Evolutionary conservation across 2,113 vertebrate genomes (phyloP), one percentile per base, ranked within the genome.

Genomic region (Speoplatyrhinus poulsoni): DNA sequence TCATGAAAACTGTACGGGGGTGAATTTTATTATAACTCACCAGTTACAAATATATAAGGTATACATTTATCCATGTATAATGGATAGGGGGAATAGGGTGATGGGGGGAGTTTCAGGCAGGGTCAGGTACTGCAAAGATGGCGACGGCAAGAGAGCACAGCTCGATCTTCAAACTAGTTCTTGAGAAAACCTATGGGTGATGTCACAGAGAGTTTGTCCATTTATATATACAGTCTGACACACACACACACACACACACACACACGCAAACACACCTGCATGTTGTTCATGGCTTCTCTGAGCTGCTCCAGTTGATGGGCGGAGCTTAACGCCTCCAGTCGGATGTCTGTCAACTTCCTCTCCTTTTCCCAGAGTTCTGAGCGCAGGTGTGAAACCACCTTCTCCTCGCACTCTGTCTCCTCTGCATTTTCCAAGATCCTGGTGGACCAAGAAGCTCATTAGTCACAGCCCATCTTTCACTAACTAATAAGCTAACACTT

Each of bases 281-380:
- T 99, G 74, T 92, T 97, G 86, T 98, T 96, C 97, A 99, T 99
- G 41, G 96, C 94, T 64, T 98, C 97, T 55, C 94, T 80, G 26
- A 99, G 93, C 84, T 98, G 96, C 85, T 97, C 97, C 32, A 99
- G 92, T 79, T 99, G 97, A 76, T 98, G 96, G 53, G 97, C 97
- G 0, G 97, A 99, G 88, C 92, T 98, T 55, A 99, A 93, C 26
- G 96, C 97, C 80, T 99, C 97, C 69, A 98, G 75, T 41, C 97
- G 94, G 76, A 99, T 99, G 66, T 99, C 97, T 0, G 97, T 99
- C 49, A 99, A 91, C 77, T 95, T 95, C 93, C 96, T 95, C 79
- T 99, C 97, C 75, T 99, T 99, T 77, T 95, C 94, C 96, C 95
- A 98, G 9, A 99, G 92, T 77, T 98, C 97, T 0, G 96, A 96